Evolutionary conservation across 2,888 invertebrate species (phyloP), one percentile per base, ranked within the genome.

Genomic region (Thymelicus acteon): DNA sequence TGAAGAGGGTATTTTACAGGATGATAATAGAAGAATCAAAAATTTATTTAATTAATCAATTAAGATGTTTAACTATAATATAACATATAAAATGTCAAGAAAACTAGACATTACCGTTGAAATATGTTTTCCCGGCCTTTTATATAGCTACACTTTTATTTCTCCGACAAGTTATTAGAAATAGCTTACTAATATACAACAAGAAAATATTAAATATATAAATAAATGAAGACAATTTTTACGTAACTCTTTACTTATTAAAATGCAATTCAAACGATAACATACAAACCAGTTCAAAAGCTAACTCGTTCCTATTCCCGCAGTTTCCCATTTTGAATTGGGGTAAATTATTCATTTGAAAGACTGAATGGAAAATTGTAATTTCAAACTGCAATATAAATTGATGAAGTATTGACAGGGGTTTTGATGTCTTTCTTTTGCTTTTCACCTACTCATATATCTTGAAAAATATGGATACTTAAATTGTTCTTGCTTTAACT

Each of bases 261-360:
- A 52, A 8, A 8, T 52, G 15, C 19, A 52, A 52, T 52, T 52
- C 49, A 52, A 15, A 52, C 19, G 19, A 52, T 52, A 52, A 52
- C 49, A 52, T 7, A 13, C 49, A 52, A 52, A 52, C 49, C 15
- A 52, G 15, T 52, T 19, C 49, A 52, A 52, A 52, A 52, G 49
- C 54, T 54, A 54, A 54, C 24, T 54, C 24, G 12, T 54, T 54
- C 19, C 54, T 54, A 54, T 54, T 54, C 24, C 54, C 54, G 54
- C 54, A 19, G 54, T 54, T 54, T 54, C 54, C 54, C 54, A 60
- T 60, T 40, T 60, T 40, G 40, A 19, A 40, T 60, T 15, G 40
- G 40, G 60, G 47, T 44, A 61, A 61, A 61, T 61, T 47, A 61
- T 61, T 61, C 61, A 61, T 44, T 24, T 6, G n/a, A 40, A 61